A percentile compares a stretch with the other conserved stretches of the same genome.
phyloP scores from a whole-genome alignment of 2,113 vertebrate genomes.

The Melospiza melodia region DNA sequence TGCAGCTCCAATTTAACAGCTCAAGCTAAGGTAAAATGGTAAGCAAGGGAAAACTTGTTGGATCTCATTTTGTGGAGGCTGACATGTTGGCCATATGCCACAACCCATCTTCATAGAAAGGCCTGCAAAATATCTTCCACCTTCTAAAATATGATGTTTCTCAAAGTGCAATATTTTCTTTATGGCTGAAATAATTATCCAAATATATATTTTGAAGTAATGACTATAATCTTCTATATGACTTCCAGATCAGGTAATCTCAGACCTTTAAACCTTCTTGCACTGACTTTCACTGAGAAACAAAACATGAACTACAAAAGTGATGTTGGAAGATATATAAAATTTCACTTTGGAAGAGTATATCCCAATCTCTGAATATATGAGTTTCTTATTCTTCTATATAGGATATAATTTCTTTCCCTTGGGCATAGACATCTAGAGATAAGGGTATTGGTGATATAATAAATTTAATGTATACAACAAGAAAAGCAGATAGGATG shows the following conservation, averaged over 20 bases:
- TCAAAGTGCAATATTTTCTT: background rate
- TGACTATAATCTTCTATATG: background rate
- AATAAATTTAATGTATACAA: background rate
- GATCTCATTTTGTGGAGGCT: constrained; percentile 24
- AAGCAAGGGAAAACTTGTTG: constrained; percentile 1
- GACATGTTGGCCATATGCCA: constrained; percentile 9
- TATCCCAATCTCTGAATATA: background rate
- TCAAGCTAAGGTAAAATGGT: constrained; percentile 9
- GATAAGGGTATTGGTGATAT: background rate
- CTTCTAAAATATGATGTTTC: background rate
- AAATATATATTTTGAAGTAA: background rate
- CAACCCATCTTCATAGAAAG: background rate
- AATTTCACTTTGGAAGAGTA: background rate
- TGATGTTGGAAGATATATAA: background rate
- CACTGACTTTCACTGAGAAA: background rate
- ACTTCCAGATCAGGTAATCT: background rate
- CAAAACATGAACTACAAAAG: background rate
- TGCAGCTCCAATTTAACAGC: background rate
- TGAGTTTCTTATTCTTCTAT: background rate
- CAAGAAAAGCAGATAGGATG: background rate
- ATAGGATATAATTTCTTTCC: background rate
- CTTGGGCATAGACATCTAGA: background rate
- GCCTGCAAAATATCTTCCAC: background rate
- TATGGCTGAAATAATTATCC: background rate
- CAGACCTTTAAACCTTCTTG: background rate